phyloP scores from a whole-genome alignment of 2,113 vertebrate genomes.

The Synodontis membranacea region DNA sequence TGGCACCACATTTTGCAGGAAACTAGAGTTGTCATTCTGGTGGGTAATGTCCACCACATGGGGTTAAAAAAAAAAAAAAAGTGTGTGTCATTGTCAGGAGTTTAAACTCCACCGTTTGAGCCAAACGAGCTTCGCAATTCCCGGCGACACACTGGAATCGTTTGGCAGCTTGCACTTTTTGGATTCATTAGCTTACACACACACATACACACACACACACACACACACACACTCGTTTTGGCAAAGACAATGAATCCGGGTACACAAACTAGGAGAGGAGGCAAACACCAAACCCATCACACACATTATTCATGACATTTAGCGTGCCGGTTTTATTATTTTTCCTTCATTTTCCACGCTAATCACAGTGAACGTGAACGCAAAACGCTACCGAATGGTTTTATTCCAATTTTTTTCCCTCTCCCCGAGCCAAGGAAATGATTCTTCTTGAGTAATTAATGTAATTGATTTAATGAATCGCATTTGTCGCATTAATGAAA shows the following conservation, averaged over 20 bases:
- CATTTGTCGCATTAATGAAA: conserved; percentile 47
- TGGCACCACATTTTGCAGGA: conserved; percentile 37
- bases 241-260: conserved; percentile 35
- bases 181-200: conserved; percentile 36
- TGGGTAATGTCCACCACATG: conserved; percentile 54
- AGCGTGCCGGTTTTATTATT: conserved; percentile 34
- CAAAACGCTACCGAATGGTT: conserved; percentile 14
- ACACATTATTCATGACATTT: conserved; percentile 30
- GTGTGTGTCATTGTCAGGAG: conserved; percentile 50
- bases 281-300: not conserved
- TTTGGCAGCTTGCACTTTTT: conserved; percentile 34
- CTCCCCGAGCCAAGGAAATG: not conserved
- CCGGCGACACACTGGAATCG: conserved; percentile 39
- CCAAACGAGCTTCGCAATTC: conserved; percentile 17
- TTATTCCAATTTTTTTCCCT: conserved; percentile 17
- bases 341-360: conserved; percentile 25
- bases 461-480: conserved; percentile 48
- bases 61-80: conserved; percentile 51
- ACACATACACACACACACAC: not conserved
- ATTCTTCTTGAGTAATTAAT: conserved; percentile 43
- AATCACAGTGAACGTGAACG: not conserved
- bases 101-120: conserved; percentile 45
- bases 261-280: conserved; percentile 29
- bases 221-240: conserved; percentile 14
- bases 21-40: conserved; percentile 48